phyloP scores from a whole-genome alignment of 2,113 vertebrate genomes.

The Nothoprocta pentlandii region DNA sequence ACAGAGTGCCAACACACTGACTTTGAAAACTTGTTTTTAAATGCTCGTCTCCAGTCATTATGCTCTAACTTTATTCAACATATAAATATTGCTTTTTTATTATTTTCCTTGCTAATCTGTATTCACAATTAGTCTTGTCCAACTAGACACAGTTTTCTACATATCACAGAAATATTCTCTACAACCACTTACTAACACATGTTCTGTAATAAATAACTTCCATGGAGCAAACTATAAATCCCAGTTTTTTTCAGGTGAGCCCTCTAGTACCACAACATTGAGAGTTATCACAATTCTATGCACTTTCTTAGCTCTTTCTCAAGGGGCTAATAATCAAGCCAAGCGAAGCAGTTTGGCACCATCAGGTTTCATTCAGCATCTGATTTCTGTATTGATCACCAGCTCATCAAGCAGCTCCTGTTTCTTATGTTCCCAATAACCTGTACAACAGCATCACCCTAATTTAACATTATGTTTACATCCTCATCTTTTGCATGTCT shows the following conservation, averaged over 20 bases:
- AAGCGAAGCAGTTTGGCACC: background rate
- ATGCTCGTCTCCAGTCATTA: background rate
- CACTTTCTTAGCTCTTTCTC: background rate
- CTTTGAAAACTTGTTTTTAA: slow-evolving; percentile 38
- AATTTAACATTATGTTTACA: too few relatives aligned
- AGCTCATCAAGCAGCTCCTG: background rate
- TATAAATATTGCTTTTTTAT: background rate
- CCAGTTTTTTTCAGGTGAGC: background rate
- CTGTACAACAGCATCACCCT: background rate
- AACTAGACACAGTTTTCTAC: background rate
- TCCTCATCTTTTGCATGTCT: accelerated
- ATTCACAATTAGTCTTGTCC: background rate
- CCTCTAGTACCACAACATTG: accelerated
- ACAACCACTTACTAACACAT: background rate
- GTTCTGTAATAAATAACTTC: background rate
- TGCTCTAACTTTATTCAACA: background rate
- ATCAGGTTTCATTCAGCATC: background rate
- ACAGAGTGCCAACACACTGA: background rate
- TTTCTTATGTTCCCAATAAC: too few relatives aligned
- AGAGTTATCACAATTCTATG: background rate
- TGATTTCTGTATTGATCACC: accelerated
- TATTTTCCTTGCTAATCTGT: background rate
- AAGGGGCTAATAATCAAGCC: accelerated
- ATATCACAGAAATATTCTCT: background rate
- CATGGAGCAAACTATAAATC: background rate